Percentiles rank a stretch among this genome's conserved stretches.
Conservation (phyloP, 2,113 vertebrate genomes). For the Hiodon alosoides region DNA sequence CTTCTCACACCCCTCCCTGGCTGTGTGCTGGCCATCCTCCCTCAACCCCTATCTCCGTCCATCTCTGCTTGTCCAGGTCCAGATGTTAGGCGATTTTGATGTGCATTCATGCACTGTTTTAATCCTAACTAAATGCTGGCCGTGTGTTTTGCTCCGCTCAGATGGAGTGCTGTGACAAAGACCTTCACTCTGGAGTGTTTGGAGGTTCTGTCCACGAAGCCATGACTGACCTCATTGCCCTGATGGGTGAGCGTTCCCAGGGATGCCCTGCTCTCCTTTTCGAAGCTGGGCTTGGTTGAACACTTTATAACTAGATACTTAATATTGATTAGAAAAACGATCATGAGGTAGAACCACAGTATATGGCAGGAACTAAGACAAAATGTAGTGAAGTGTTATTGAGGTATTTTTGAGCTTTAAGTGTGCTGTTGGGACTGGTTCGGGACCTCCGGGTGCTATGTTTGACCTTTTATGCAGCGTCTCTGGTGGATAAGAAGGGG, state of each 20-base stretch:
- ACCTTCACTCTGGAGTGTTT: slow-evolving; percentile 93
- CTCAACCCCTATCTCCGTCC: not conserved
- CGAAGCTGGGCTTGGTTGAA: too few species aligned
- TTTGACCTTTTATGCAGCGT: slow-evolving; percentile 55
- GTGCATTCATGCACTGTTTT: too few species aligned
- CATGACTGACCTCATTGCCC: slow-evolving; percentile 84
- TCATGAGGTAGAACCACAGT: too few species aligned
- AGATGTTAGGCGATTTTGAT: not conserved
- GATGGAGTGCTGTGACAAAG: slow-evolving; percentile 76
- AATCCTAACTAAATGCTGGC: not conserved
- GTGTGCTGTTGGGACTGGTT: not conserved
- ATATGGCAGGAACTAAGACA: not conserved
- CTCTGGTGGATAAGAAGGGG: slow-evolving; percentile 72
- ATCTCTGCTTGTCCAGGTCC: not conserved
- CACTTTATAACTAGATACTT: too few species aligned
- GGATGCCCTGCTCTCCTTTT: not conserved
- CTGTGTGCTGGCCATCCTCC: not conserved
- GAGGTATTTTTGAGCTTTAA: too few species aligned
- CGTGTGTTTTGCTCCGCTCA: slow-evolving; percentile 18
- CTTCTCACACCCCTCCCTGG: not conserved
- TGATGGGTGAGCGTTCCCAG: slow-evolving; percentile 75
- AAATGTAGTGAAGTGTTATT: not conserved
- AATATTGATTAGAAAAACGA: too few species aligned
- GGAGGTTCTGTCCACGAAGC: slow-evolving; percentile 91
- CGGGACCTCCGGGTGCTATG: not conserved